Evolutionary conservation across 2,797 vertebrate genomes (phyloP).

Genomic region (Rhinophrynus dorsalis): DNA sequence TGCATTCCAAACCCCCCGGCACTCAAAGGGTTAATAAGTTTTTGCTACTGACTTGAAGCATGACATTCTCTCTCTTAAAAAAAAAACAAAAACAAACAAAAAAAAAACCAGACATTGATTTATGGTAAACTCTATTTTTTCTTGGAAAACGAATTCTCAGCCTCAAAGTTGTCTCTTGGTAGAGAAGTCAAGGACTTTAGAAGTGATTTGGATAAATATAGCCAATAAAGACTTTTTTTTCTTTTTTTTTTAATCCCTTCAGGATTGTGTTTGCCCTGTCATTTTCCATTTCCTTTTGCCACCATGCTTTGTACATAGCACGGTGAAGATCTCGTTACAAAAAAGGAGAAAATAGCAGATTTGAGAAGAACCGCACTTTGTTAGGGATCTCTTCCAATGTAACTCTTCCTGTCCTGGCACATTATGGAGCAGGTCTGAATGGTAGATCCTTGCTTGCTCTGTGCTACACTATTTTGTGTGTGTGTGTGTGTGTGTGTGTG

Average conservation of each 20-base stretch:
- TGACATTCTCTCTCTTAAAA: no score
- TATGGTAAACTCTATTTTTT: no score
- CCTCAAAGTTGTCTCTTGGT: background rate
- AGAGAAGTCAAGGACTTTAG: constrained; percentile 22
- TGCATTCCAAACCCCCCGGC: no score
- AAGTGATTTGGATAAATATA: constrained; percentile 33
- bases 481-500: no score
- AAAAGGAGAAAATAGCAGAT: constrained; percentile 29
- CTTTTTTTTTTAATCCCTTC: constrained; percentile 38
- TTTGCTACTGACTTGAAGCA: no score
- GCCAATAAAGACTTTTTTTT: constrained; percentile 28
- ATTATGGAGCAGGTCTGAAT: no score
- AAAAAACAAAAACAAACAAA: no score
- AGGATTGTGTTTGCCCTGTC: constrained; percentile 47
- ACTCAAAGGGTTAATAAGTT: no score
- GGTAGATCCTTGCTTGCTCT: no score
- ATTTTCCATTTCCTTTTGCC: constrained; percentile 32
- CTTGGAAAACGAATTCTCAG: background rate
- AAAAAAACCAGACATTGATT: no score
- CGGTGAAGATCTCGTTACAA: background rate
- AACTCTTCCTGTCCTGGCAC: background rate
- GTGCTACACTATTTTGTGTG: no score
- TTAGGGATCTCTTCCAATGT: background rate
- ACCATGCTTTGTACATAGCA: background rate
- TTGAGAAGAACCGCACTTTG: constrained; percentile 3